Conservation (phyloP, 2,113 vertebrate genomes). For the Orthonyx spaldingii region DNA sequence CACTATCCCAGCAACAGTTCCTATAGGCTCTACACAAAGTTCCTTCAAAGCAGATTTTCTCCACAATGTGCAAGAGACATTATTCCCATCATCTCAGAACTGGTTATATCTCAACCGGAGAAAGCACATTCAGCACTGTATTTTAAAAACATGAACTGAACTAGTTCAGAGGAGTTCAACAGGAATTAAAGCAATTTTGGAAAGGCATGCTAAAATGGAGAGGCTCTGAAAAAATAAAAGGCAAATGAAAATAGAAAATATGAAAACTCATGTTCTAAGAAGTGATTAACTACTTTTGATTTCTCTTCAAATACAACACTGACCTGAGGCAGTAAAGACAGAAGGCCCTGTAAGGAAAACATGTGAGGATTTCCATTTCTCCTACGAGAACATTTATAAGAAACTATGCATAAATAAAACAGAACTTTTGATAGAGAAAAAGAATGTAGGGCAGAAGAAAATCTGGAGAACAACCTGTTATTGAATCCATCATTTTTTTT, state of each 20-base stretch:
- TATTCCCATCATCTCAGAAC: neutral
- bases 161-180: neutral
- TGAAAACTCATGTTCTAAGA: neutral
- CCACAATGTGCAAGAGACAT: neutral
- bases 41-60: neutral
- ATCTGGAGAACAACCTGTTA: neutral
- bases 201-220: neutral
- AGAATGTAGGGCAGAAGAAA: neutral
- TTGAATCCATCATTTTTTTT: neutral
- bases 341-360: neutral
- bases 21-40: neutral
- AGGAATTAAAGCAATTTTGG: neutral
- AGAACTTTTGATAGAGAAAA: neutral
- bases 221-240: neutral
- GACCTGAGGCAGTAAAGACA: neutral
- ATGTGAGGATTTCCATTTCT: neutral
- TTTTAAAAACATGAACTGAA: neutral
- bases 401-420: neutral
- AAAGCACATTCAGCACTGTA: neutral
- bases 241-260: neutral
- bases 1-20: neutral
- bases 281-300: neutral
- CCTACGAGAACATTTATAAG: neutral
- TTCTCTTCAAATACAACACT: neutral
- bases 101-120: neutral